phyloP scores from a whole-genome alignment of 2,888 invertebrate species.

The Neoascia interrupta region DNA sequence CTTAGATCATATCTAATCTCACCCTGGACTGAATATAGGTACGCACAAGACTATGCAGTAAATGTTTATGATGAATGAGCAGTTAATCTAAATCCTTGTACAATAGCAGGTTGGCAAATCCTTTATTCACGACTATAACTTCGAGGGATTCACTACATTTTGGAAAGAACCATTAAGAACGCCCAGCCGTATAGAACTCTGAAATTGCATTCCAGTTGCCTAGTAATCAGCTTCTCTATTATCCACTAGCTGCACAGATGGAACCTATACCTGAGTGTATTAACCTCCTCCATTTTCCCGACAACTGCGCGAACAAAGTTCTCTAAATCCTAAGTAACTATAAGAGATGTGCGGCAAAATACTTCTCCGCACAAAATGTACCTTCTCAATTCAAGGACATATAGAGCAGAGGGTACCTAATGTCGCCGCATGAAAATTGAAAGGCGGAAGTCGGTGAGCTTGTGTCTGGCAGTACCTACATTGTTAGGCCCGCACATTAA shows the following conservation, averaged over 20 bases:
- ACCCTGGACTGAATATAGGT: too few species aligned
- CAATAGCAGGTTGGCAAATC: too few species aligned
- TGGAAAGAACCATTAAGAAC: too few species aligned
- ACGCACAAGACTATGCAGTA: too few species aligned
- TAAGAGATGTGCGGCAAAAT: neutral
- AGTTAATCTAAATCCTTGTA: too few species aligned
- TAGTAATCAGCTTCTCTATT: constrained; percentile 23
- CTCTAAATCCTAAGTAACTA: neutral
- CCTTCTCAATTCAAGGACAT: constrained; percentile 9
- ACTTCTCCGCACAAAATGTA: neutral
- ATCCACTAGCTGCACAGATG: neutral
- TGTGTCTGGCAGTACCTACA: neutral
- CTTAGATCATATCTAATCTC: too few species aligned
- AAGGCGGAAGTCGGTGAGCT: neutral
- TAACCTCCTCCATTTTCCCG: neutral
- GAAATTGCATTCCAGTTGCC: constrained; percentile 20
- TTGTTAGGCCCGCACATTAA: constrained; percentile 32
- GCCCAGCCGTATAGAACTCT: constrained; percentile 22
- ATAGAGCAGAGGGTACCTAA: constrained; percentile 1
- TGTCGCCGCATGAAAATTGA: neutral
- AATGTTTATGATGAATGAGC: too few species aligned
- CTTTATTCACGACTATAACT: too few species aligned
- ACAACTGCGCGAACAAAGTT: constrained; percentile 5
- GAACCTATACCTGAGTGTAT: neutral
- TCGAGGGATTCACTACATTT: too few species aligned